Evolutionary conservation across 2,113 vertebrate genomes (phyloP).

Genomic region (Erythrocercus mccallii): DNA sequence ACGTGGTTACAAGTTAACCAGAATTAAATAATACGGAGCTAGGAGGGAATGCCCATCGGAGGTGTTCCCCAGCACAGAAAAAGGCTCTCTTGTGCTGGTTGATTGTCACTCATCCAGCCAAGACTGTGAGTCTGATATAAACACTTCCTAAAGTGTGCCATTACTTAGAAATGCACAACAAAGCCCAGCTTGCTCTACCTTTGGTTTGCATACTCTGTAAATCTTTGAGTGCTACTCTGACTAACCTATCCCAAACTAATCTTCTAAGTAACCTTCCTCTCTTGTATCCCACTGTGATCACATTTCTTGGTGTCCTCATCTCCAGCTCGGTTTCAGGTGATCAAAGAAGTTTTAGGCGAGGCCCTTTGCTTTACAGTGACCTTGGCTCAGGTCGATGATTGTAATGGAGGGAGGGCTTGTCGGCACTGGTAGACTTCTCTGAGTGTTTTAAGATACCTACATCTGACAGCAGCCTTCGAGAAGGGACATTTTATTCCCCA

Average conservation of each 20-base stretch:
- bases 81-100: background rate
- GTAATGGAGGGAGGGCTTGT: background rate
- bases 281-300: background rate
- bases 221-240: background rate
- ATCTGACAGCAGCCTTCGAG: background rate
- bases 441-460: background rate
- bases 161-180: background rate
- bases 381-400: background rate
- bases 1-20: background rate
- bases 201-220: background rate
- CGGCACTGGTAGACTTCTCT: background rate
- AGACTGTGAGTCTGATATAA: background rate
- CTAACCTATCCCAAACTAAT: background rate
- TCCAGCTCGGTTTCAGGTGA: background rate
- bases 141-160: background rate
- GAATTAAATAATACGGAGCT: background rate
- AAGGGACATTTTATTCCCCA: background rate
- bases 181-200: background rate
- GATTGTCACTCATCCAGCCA: background rate
- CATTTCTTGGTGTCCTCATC: background rate
- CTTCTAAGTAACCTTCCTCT: background rate
- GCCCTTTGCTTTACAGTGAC: background rate
- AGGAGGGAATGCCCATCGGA: background rate
- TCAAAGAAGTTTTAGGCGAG: background rate
- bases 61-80: background rate